phyloP scores from a whole-genome alignment of 2,113 vertebrate genomes.

The Mionectes macconnelli region DNA sequence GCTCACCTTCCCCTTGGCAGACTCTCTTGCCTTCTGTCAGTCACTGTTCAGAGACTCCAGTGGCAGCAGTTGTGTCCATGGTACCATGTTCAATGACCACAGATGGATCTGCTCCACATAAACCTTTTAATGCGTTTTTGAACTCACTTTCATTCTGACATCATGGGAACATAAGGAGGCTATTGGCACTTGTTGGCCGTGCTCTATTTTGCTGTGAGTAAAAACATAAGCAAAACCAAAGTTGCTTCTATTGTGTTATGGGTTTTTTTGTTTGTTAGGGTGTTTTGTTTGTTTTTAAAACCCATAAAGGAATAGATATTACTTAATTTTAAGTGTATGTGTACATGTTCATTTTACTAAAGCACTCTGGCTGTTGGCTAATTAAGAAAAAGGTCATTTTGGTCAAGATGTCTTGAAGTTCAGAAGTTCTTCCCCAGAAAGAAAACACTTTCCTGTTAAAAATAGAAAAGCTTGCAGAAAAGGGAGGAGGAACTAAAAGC shows the following conservation, averaged over 20 bases:
- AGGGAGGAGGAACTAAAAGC: neutral
- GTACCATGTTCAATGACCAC: neutral
- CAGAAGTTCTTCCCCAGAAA: neutral
- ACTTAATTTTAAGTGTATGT: neutral
- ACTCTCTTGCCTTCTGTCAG: neutral
- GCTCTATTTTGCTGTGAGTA: neutral
- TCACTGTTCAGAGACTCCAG: neutral
- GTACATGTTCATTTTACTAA: neutral
- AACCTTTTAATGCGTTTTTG: neutral
- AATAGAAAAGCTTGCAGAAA: neutral
- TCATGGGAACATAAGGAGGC: neutral
- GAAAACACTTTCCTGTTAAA: neutral
- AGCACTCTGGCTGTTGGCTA: neutral
- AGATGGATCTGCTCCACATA: neutral
- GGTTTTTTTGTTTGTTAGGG: neutral
- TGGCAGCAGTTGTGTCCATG: neutral
- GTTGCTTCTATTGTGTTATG: neutral
- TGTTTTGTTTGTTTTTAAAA: neutral
- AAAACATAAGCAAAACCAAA: neutral
- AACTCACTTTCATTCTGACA: neutral
- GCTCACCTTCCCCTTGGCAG: neutral
- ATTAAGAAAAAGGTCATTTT: neutral
- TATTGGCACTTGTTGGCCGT: rapidly evolving
- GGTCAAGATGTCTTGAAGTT: neutral
- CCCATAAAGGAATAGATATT: neutral